Base-by-base conservation (phyloP, 2,888 invertebrate genomes). In the Sminthurides aquaticus region DNA sequence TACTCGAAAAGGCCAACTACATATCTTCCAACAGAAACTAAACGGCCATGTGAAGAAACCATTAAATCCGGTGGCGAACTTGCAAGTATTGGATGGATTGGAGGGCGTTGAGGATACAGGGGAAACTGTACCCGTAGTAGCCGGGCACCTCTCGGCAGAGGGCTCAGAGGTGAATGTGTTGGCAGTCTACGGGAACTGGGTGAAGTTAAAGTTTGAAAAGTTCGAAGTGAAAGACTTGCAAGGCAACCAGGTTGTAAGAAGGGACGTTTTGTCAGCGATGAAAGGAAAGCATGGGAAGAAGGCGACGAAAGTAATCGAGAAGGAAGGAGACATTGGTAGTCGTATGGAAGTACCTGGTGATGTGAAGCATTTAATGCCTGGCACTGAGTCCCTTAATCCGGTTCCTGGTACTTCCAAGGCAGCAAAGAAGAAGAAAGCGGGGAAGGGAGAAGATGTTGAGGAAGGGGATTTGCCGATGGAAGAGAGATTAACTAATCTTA, bases 401-500 rank as follows among this genome's bases (percentile, higher is more conserved):
- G 73, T 73, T 20, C 71, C 71, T 60, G 71, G 68, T n/a, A 49
- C 74, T 2, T 55, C 71, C 2, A 64, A 75, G 15, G 67, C 68
- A 24, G 65, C 69, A 52, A 75, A 26, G 79, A 79, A 71, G 79
- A 78, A 76, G 74, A 75, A 69, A 76, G 57, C 75, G 63, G 58
- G 55, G 2, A 69, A 71, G 57, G 68, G 83, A 43, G 60, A 55
- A 18, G 55, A 57, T 11, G 57, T 49, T 18, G 68, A 67, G 18
- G 67, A 69, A 8, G 71, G 68, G 8, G 74, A 90, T 78, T 84
- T 90, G 15, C 89, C 91, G 0, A 87, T 94, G 84, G 91, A 92
- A 77, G 85, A 87, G 8, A 82, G 93, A 29, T 78, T 94, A 25
- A 88, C 90, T 71, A 91, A 91, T 78, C 80, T 94, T 26, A 85